phyloP scores from a whole-genome alignment of 2,888 invertebrate species.

The Macrosiphum euphorbiae region DNA sequence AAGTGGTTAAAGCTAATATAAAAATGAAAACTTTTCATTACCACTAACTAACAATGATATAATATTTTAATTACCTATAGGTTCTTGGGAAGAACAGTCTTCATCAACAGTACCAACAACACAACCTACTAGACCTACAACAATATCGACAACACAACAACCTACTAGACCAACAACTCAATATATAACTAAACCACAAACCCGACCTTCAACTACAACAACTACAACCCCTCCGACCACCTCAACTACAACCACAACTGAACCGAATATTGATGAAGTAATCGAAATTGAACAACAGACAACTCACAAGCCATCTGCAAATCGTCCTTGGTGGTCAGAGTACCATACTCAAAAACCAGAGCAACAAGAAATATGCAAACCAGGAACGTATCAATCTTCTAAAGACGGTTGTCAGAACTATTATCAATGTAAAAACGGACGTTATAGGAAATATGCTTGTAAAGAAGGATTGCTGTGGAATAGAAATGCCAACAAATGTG shows the following conservation, averaged over 20 bases:
- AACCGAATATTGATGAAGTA: background rate
- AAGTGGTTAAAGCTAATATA: background rate
- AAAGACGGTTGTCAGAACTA: conserved; percentile 60
- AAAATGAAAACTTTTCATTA: background rate
- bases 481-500: conserved; percentile 77
- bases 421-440: conserved; percentile 75
- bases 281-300: conserved; percentile 50
- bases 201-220: conserved; percentile 7
- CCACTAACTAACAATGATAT: background rate
- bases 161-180: conserved; percentile 50
- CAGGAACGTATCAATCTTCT: conserved; percentile 66
- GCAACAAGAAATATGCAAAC: conserved; percentile 66
- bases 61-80: background rate
- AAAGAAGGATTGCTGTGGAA: conserved; percentile 88
- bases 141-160: conserved; percentile 32
- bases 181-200: background rate
- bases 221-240: background rate
- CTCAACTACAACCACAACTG: background rate
- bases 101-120: conserved; percentile 36
- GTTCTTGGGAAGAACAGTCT: conserved; percentile 51
- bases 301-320: conserved; percentile 46
- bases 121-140: conserved; percentile 50
- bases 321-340: conserved; percentile 66
- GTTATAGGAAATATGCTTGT: conserved; percentile 80
- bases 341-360: conserved; percentile 59